Evolutionary conservation across 2,113 vertebrate genomes (phyloP).

Genomic region (Ranitomeya imitator): DNA sequence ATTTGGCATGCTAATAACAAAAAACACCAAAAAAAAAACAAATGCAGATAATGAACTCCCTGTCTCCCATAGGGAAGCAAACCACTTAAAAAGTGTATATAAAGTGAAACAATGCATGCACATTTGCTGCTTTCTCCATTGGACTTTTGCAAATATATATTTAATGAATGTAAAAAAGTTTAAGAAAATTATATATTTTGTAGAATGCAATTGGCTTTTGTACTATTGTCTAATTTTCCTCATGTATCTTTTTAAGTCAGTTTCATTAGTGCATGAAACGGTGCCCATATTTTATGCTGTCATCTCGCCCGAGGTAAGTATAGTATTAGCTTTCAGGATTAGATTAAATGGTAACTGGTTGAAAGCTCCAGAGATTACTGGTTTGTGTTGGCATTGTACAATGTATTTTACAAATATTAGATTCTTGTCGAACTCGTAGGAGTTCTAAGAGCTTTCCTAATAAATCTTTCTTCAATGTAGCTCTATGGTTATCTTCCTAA

Average conservation of each 20-base stretch:
- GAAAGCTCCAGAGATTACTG: slow-evolving; percentile 39
- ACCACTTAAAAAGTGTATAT: background rate
- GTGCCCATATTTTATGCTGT: slow-evolving; percentile 49
- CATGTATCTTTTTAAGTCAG: slow-evolving; percentile 45
- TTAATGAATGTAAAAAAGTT: slow-evolving; percentile 26
- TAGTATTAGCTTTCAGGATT: slow-evolving; percentile 41
- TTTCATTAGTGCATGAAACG: slow-evolving; percentile 50
- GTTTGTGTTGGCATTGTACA: slow-evolving; percentile 37
- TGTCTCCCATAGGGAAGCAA: background rate
- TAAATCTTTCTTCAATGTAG: slow-evolving; percentile 29
- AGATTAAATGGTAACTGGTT: slow-evolving; percentile 45
- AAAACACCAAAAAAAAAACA: background rate
- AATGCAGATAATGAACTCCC: background rate
- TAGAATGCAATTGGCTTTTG: slow-evolving; percentile 9
- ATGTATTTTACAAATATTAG: slow-evolving; percentile 39
- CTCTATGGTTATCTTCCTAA: slow-evolving; percentile 26
- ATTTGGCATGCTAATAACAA: background rate
- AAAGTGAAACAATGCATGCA: background rate
- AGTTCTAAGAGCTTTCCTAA: slow-evolving; percentile 16
- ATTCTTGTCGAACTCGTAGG: slow-evolving; percentile 17
- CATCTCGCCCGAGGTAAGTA: slow-evolving; percentile 42
- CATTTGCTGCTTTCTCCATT: background rate
- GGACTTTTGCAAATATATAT: background rate
- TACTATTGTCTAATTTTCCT: slow-evolving; percentile 29
- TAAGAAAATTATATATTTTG: slow-evolving; percentile 15